Evolutionary conservation across 2,113 vertebrate genomes (phyloP).

Genomic region (Scortum barcoo): DNA sequence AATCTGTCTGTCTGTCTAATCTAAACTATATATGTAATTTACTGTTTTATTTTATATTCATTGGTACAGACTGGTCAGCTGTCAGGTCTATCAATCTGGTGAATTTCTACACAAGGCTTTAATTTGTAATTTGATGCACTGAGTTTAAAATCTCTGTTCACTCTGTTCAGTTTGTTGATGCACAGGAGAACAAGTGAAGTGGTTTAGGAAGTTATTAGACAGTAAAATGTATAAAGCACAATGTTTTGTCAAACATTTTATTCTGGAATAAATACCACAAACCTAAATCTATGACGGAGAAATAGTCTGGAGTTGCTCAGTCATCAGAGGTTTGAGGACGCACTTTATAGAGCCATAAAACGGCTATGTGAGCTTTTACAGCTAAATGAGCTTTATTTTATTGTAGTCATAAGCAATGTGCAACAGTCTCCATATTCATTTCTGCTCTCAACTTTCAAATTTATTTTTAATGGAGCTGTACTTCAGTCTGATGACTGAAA

Average conservation of each 20-base stretch:
- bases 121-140: neutral
- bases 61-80: neutral
- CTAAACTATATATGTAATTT: neutral
- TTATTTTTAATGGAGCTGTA: constrained; percentile 15
- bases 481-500: constrained; percentile 2
- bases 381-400: constrained; percentile 52
- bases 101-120: neutral
- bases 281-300: neutral
- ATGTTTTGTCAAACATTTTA: constrained; percentile 25
- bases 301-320: constrained; percentile 4
- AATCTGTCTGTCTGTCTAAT: neutral
- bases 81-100: neutral
- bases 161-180: neutral
- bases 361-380: constrained; percentile 28
- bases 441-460: constrained; percentile 19
- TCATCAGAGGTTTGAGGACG: constrained; percentile 11
- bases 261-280: neutral
- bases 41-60: neutral
- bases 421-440: constrained; percentile 26
- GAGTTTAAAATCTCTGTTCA: neutral
- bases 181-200: neutral
- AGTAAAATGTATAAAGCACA: neutral
- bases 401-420: constrained; percentile 37
- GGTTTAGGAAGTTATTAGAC: neutral
- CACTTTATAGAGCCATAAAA: constrained; percentile 54